A percentile compares a stretch with the other conserved stretches of the same genome.
Evolutionary conservation across 2,113 vertebrate genomes (phyloP).

Genomic region (Lepus timidus): DNA sequence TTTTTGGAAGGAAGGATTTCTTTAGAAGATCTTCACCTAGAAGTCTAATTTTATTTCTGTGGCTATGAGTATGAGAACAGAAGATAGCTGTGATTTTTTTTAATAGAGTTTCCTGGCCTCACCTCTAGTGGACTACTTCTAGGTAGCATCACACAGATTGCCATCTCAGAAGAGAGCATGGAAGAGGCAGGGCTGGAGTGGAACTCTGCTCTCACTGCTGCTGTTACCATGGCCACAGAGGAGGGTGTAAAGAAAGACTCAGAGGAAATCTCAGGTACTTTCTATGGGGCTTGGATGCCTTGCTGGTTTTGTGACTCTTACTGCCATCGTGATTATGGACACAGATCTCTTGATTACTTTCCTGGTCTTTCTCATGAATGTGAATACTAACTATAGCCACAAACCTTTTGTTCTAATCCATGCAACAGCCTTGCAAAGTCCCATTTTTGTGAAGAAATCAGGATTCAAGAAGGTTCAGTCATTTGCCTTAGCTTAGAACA

Average conservation of each 20-base stretch:
- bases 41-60: conserved; percentile 22
- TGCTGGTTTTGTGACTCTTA: conserved; percentile 2
- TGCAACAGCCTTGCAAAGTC: background rate
- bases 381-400: background rate
- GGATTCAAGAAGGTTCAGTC: conserved; percentile 38
- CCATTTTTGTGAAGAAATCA: conserved; percentile 42
- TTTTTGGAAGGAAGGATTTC: conserved; percentile 16
- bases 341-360: conserved; percentile 27
- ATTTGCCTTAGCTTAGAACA: conserved; percentile 3
- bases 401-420: conserved; percentile 42
- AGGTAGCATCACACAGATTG: conserved; percentile 89
- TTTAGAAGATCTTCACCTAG: conserved; percentile 57
- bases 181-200: conserved; percentile 91
- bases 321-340: background rate
- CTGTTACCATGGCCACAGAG: conserved; percentile 89
- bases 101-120: conserved; percentile 14
- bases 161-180: conserved; percentile 89
- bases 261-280: conserved; percentile 91
- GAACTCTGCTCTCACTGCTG: conserved; percentile 88
- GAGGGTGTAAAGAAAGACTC: conserved; percentile 91
- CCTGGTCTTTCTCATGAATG: background rate
- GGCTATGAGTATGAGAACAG: background rate
- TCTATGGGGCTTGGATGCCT: background rate
- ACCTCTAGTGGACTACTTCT: conserved; percentile 71
- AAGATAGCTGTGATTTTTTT: conserved; percentile 9